Evolutionary conservation across 2,113 vertebrate species (phyloP).

Genomic region (Tympanuchus pallidicinctus): DNA sequence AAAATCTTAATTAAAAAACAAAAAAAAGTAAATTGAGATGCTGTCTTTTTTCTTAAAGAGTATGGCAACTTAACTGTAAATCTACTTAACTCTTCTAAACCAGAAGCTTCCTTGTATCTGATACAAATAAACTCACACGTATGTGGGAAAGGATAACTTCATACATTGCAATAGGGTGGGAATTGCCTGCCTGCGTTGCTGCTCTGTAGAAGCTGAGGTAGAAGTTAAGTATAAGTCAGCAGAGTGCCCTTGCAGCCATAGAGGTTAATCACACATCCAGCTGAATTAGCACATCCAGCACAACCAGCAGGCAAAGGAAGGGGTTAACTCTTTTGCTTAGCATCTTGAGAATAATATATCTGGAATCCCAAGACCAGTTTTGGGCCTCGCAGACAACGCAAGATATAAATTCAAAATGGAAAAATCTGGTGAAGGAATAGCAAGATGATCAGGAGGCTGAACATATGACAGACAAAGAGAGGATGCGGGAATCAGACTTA

Average conservation of each 20-base stretch:
- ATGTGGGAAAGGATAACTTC: conserved; percentile 17
- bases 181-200: neutral
- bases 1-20: neutral
- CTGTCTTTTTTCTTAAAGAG: neutral
- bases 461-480: too few relatives aligned
- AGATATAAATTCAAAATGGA: neutral
- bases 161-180: neutral
- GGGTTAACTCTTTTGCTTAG: neutral
- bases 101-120: neutral
- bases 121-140: neutral
- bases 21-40: neutral
- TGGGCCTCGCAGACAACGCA: neutral
- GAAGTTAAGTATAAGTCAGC: conserved; percentile 46
- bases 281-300: neutral
- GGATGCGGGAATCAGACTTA: neutral
- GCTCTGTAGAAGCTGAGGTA: conserved; percentile 6
- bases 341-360: neutral
- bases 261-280: neutral
- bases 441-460: neutral
- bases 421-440: neutral
- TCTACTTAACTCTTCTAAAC: neutral
- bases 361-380: neutral
- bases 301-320: neutral
- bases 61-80: neutral
- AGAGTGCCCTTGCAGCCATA: conserved; percentile 21